Evolutionary conservation across 2,113 vertebrate genomes (phyloP).

Genomic region (Climacteris rufus): DNA sequence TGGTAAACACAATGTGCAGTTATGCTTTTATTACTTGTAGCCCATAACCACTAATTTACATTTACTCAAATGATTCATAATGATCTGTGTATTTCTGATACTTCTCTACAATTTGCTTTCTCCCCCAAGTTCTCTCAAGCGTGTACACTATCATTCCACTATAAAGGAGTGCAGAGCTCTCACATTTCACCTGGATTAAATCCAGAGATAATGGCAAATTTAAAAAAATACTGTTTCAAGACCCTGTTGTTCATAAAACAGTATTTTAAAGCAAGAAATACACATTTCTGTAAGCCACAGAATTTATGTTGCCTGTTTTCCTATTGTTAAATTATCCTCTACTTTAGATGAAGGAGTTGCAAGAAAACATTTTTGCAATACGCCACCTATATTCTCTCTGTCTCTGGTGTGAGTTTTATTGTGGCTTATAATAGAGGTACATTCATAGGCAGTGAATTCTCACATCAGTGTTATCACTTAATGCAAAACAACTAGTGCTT

Average conservation of each 20-base stretch:
- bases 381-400: background rate
- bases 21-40: background rate
- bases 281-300: background rate
- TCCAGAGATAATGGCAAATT: background rate
- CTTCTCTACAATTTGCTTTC: background rate
- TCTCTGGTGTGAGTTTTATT: background rate
- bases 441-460: background rate
- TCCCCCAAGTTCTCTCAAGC: background rate
- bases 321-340: background rate
- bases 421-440: background rate
- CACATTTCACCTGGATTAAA: background rate
- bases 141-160: background rate
- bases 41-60: background rate
- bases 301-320: background rate
- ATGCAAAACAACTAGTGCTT: background rate
- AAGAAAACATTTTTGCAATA: background rate
- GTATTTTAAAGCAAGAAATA: background rate
- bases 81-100: background rate
- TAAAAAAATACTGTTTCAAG: background rate
- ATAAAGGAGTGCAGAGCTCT: background rate
- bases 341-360: background rate
- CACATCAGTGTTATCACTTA: background rate
- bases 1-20: background rate
- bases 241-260: background rate
- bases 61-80: background rate